Evolutionary conservation across 2,888 invertebrate genomes (phyloP).

Genomic region (Hydrotaea diabolus): DNA sequence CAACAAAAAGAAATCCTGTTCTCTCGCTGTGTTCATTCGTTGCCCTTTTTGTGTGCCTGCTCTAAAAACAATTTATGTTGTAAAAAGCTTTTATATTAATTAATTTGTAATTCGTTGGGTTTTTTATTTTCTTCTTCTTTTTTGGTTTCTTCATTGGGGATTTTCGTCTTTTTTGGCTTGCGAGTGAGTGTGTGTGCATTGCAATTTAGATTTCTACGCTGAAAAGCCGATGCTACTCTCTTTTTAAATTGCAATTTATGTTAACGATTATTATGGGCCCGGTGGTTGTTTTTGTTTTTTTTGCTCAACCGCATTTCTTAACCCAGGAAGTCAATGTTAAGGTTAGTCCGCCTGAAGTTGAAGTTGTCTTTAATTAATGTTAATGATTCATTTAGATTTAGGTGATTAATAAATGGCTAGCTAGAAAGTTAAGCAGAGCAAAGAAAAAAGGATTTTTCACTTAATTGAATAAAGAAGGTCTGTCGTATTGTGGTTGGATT

Average conservation of each 20-base stretch:
- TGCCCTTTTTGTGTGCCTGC: conserved; percentile 4
- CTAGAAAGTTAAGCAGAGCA: neutral
- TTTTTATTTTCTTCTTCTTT: neutral
- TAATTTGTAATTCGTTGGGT: conserved; percentile 55
- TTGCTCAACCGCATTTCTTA: too few relatives aligned
- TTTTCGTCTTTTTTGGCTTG: neutral
- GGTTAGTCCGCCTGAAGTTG: neutral
- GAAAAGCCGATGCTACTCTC: neutral
- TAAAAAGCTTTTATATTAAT: conserved; percentile 66
- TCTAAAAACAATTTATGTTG: conserved; percentile 33
- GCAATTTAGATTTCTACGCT: neutral
- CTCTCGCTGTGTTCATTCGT: conserved; percentile 12
- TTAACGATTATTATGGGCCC: conserved; percentile 41
- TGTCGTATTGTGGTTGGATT: too few relatives aligned
- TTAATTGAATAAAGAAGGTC: conserved; percentile 12
- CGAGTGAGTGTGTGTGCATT: neutral
- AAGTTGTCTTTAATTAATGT: conserved; percentile 39
- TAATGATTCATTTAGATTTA: conserved; percentile 31
- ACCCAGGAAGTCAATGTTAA: neutral
- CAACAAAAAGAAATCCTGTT: conserved; percentile 32
- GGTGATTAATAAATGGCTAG: neutral
- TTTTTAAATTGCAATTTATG: conserved; percentile 67
- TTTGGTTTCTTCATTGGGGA: neutral
- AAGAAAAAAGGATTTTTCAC: neutral
- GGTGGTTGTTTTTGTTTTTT: neutral